Evolutionary conservation across 2,113 vertebrate genomes (phyloP).

Genomic region (Cryptoleucopteryx plumbea): DNA sequence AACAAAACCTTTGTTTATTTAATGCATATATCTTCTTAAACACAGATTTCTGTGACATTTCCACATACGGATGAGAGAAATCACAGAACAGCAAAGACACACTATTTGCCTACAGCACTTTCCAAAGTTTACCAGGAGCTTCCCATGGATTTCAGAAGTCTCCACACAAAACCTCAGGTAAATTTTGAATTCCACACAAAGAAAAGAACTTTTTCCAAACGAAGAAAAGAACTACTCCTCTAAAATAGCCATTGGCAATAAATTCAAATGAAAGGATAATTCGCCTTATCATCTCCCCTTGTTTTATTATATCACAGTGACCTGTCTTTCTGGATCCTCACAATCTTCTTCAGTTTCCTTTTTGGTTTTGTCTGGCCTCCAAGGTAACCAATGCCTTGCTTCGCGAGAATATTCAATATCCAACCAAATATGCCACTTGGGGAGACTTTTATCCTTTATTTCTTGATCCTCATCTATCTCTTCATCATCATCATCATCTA

Average conservation of each 20-base stretch:
- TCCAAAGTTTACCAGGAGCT: neutral
- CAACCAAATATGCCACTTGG: constrained; percentile 86
- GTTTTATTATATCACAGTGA: constrained; percentile 2
- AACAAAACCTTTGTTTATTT: neutral
- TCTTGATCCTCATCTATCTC: constrained; percentile 82
- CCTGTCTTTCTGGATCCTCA: constrained; percentile 97
- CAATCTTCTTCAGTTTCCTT: constrained; percentile 91
- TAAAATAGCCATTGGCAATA: neutral
- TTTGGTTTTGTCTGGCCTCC: constrained; percentile 90
- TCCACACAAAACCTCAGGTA: neutral
- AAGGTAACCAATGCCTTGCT: constrained; percentile 88
- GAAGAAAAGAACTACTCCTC: neutral
- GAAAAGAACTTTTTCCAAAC: neutral
- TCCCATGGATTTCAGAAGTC: neutral
- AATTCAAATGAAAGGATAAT: neutral
- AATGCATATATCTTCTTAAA: neutral
- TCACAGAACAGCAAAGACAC: neutral
- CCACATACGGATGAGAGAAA: neutral
- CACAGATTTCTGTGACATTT: neutral
- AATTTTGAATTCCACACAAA: neutral
- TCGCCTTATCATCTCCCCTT: neutral
- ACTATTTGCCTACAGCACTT: neutral
- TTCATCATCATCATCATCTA: constrained; percentile 81
- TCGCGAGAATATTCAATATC: constrained; percentile 85
- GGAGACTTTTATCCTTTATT: constrained; percentile 84